Percentiles rank a stretch among this genome's conserved stretches.
Evolutionary conservation across 2,797 vertebrate species (phyloP).

Genomic region (Microtus agrestis): DNA sequence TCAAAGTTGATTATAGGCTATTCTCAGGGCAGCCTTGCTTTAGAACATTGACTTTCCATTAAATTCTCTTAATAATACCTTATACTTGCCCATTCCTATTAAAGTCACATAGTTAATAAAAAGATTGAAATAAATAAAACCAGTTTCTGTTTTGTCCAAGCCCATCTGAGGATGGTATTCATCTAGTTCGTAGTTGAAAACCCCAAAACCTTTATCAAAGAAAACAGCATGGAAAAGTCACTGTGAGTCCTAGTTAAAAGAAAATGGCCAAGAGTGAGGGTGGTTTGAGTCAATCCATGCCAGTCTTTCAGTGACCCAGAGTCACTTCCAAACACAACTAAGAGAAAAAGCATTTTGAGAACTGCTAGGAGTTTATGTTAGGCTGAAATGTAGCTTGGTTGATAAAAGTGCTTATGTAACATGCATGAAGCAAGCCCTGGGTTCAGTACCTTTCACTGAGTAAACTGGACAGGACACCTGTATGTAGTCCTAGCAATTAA

Average conservation of each 20-base stretch:
- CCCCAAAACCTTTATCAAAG: constrained; percentile 40
- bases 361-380: background rate
- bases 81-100: constrained; percentile 20
- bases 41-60: background rate
- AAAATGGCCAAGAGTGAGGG: background rate
- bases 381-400: background rate
- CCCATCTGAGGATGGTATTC: background rate
- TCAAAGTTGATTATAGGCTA: constrained; percentile 22
- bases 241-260: background rate
- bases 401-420: background rate
- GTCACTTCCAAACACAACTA: background rate
- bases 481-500: background rate
- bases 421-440: background rate
- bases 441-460: background rate
- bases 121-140: constrained; percentile 50
- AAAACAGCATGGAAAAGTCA: constrained; percentile 6
- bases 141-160: constrained; percentile 26
- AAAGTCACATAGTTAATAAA: constrained; percentile 18
- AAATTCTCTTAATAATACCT: background rate
- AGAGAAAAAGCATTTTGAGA: background rate
- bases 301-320: background rate
- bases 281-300: background rate
- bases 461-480: background rate
- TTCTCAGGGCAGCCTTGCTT: constrained; percentile 33
- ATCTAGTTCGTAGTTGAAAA: constrained; percentile 24